Conservation (phyloP, 2,888 invertebrate genomes). For the Lasioglossum calceatum region DNA sequence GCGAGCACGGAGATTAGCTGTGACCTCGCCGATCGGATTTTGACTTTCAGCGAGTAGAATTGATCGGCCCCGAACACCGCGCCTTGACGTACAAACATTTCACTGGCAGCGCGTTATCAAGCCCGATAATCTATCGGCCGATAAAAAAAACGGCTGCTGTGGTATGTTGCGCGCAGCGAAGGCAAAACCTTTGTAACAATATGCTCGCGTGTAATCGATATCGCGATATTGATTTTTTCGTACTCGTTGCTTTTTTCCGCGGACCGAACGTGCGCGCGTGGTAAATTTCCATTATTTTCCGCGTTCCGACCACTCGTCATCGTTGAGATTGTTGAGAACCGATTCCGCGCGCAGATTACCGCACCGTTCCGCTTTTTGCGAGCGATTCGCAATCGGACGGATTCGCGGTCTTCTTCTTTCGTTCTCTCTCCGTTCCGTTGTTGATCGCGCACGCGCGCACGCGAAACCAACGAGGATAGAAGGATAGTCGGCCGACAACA, state of each 20-base stretch:
- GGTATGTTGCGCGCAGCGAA: not conserved
- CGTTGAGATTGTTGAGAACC: not conserved
- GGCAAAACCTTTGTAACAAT: slow-evolving; percentile 4
- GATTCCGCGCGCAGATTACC: not conserved
- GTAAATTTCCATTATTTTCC: slow-evolving; percentile 20
- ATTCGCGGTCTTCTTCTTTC: not conserved
- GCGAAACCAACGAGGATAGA: not conserved
- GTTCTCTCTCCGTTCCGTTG: not conserved
- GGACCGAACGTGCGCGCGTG: not conserved
- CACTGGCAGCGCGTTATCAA: slow-evolving; percentile 13
- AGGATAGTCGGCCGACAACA: slow-evolving; percentile 6
- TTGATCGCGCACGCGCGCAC: not conserved
- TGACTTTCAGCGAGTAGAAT: slow-evolving; percentile 39
- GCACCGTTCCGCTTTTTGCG: too few species aligned
- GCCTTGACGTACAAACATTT: slow-evolving; percentile 32
- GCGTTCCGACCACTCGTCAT: not conserved
- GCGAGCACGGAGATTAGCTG: slow-evolving; percentile 39
- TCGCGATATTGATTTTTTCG: slow-evolving; percentile 31
- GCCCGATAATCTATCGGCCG: slow-evolving; percentile 39
- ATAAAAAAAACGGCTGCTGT: slow-evolving; percentile 20
- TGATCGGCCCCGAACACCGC: slow-evolving; percentile 27
- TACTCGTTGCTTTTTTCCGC: not conserved
- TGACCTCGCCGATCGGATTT: slow-evolving; percentile 52
- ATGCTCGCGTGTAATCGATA: slow-evolving; percentile 17
- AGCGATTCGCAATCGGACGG: too few species aligned